These are phyloP conservation scores for Diadophis punctatus DNA, from an alignment of 2,113 vertebrate species.

Conservation along the genomic window DNA sequence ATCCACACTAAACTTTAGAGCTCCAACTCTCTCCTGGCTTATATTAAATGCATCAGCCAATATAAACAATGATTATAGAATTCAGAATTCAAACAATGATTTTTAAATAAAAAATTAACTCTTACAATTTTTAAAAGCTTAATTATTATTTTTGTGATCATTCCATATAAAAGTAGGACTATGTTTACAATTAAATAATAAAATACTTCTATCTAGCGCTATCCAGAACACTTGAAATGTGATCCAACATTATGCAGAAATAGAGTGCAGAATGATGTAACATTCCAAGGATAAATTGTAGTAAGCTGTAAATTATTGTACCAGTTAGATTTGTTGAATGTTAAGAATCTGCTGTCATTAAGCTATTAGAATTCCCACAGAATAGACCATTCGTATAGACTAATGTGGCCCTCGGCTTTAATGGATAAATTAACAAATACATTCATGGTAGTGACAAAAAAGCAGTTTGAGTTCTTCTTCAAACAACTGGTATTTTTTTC, in stretches of 20 bases:
- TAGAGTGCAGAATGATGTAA: background rate
- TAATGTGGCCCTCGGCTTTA: background rate
- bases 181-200: background rate
- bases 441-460: background rate
- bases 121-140: slow-evolving; percentile 7
- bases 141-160: slow-evolving; percentile 7
- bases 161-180: background rate
- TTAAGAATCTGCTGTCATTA: background rate
- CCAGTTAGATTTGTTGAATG: background rate
- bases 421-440: background rate
- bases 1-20: slow-evolving; percentile 9
- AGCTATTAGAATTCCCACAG: background rate
- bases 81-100: background rate
- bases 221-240: background rate
- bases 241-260: background rate
- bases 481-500: background rate
- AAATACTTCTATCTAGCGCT: background rate
- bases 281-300: slow-evolving; percentile 12
- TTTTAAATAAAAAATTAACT: slow-evolving; percentile 16
- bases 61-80: slow-evolving; percentile 9
- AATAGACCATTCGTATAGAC: background rate
- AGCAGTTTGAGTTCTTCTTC: background rate
- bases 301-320: slow-evolving; percentile 10
- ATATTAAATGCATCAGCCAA: background rate
- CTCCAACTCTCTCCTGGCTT: background rate